Percentiles rank a stretch among this genome's conserved stretches.
These are phyloP conservation scores for Terebella lapidaria DNA, from an alignment of 2,888 invertebrate species.

Conservation along the genomic window DNA sequence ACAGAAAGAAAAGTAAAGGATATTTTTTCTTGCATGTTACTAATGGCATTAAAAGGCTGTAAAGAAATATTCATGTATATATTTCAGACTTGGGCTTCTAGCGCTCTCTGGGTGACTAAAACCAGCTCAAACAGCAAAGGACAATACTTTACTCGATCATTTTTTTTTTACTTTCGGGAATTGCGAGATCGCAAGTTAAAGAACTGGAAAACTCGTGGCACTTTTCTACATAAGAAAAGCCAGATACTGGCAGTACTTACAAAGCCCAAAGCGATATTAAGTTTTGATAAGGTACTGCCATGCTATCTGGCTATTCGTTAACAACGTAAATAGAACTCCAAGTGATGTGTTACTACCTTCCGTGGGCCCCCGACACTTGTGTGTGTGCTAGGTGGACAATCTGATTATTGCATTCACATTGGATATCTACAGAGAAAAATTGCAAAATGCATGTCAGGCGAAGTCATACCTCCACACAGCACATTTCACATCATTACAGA, in stretches of 20 bases:
- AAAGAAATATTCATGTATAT: no score
- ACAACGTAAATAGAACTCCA: background rate
- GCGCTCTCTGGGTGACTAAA: no score
- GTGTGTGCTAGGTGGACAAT: background rate
- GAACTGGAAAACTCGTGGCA: no score
- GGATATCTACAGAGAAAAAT: background rate
- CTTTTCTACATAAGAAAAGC: no score
- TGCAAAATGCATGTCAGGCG: background rate
- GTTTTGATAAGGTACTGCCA: background rate
- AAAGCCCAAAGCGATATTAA: background rate
- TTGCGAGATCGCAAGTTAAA: no score
- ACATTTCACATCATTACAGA: background rate
- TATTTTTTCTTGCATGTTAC: no score
- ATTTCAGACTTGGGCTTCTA: no score
- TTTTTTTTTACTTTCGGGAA: no score
- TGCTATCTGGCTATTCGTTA: background rate
- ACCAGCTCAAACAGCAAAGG: no score
- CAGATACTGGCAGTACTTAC: background rate
- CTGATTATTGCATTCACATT: background rate
- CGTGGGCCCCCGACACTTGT: background rate
- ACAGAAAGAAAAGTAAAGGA: no score
- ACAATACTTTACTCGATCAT: no score
- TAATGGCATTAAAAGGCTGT: no score
- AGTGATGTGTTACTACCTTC: constrained; percentile 1
- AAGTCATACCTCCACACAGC: background rate